Evolutionary conservation across 2,888 invertebrate genomes (phyloP), one percentile per base, ranked within the genome.

Genomic region (Acleris emargana): DNA sequence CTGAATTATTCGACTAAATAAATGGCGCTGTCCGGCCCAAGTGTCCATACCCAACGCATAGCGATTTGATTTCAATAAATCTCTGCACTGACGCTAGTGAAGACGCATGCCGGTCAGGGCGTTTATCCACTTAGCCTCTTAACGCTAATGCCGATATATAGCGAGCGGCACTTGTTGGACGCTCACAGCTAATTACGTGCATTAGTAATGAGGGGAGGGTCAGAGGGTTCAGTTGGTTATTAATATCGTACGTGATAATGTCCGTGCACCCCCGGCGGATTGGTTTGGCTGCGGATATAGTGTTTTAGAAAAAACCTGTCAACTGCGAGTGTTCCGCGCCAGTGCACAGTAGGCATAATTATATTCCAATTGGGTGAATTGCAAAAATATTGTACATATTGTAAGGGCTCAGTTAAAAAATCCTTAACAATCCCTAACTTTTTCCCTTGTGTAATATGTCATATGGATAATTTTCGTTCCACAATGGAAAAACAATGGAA

Each of bases 201-300:
- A 90, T 89, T 90, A 89, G 85, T 89, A 86, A 91, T 90, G 82
- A 86, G 79, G 74, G 78, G 51, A 55, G 66, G 68, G 68, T 68
- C 71, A 71, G 72, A 70, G 76, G 74, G 75, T 69, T 67, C 68
- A 58, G 66, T 68, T 85, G 81, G 57, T 57, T 25, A 57, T 57
- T 28, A 52, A 52, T 52, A 52, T 28, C 28, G 52, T 52, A 28
- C 25, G 52, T 25, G n/a, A 28, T 22, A n/a, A 55, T 42, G 53
- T 99, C 66, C 99, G 98, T 98, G 71, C 98, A 93, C 17, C 91
- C 80, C 75, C 98, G 98, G 32, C 9, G 32, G 32, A 32, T 32
- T 32, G 32, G 32, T 32, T 32, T 32, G 32, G 32, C 9, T 32
- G 32, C 32, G 9, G 32, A 32, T 32, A 2, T 9, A 32, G 32